Evolutionary conservation across 2,888 invertebrate species (phyloP).

Genomic region (Cephus spinipes): DNA sequence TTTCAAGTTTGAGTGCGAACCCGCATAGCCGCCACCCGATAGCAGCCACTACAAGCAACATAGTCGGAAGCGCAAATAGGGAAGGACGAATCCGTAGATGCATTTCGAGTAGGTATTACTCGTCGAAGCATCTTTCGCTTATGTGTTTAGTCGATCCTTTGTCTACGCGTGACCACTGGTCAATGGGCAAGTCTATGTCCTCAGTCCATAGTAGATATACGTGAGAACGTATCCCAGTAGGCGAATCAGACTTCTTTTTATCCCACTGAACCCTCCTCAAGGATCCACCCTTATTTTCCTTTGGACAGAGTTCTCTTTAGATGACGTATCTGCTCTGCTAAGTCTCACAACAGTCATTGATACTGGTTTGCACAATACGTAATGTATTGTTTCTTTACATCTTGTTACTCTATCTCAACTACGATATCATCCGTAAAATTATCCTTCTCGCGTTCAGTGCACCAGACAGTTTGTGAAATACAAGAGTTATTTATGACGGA

Average conservation of each 20-base stretch:
- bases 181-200: conserved; percentile 12
- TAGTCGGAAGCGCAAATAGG: neutral
- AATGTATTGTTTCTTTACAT: neutral
- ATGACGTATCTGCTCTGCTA: neutral
- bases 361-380: too few species aligned
- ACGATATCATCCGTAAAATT: neutral
- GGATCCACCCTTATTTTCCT: neutral
- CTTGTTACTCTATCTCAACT: neutral
- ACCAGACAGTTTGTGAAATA: neutral
- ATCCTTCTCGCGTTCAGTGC: neutral
- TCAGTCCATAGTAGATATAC: neutral
- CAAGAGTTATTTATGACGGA: neutral
- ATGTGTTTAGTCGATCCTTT: conserved; percentile 23
- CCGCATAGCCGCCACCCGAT: neutral
- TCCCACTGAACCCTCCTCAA: neutral
- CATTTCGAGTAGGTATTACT: neutral
- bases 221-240: neutral
- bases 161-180: conserved; percentile 33
- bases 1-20: neutral
- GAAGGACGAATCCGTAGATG: neutral
- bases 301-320: neutral
- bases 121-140: neutral
- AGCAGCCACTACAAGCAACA: neutral
- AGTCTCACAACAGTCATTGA: neutral
- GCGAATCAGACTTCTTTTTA: neutral